Conservation (phyloP, 2,888 invertebrate genomes). For the Schizotus pectinicornis region DNA sequence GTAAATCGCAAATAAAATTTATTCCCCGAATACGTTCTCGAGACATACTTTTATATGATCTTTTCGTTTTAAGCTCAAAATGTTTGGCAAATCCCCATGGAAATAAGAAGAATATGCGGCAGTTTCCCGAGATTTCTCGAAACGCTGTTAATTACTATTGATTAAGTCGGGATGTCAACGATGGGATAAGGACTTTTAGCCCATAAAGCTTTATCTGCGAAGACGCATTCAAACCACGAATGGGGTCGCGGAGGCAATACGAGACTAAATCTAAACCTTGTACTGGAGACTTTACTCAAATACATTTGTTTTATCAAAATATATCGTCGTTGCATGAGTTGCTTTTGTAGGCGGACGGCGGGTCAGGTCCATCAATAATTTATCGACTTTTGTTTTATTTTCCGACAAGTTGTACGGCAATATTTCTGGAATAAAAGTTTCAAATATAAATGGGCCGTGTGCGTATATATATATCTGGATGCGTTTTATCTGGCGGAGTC, state of each 20-base stretch:
- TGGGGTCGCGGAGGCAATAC: slow-evolving; percentile 45
- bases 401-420: slow-evolving; percentile 51
- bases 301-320: slow-evolving; percentile 50
- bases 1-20: slow-evolving; percentile 54
- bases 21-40: slow-evolving; percentile 44
- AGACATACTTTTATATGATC: slow-evolving; percentile 34
- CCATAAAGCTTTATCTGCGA: neutral
- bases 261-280: slow-evolving; percentile 45
- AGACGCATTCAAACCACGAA: slow-evolving; percentile 46
- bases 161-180: too few species aligned
- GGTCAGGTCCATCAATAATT: slow-evolving; percentile 48
- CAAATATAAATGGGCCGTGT: slow-evolving; percentile 56
- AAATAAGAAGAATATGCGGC: neutral
- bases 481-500: slow-evolving; percentile 39
- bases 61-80: slow-evolving; percentile 5
- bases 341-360: slow-evolving; percentile 43
- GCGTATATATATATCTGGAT: slow-evolving; percentile 45
- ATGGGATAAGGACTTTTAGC: too few species aligned
- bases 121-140: neutral
- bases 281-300: slow-evolving; percentile 45
- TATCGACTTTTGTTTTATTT: slow-evolving; percentile 53
- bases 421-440: slow-evolving; percentile 55
- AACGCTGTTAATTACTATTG: neutral
- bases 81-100: neutral
- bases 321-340: slow-evolving; percentile 51